Percentiles rank a stretch among this genome's conserved stretches.
Evolutionary conservation across 2,113 vertebrate genomes (phyloP).

Genomic region (Saccopteryx leptura): DNA sequence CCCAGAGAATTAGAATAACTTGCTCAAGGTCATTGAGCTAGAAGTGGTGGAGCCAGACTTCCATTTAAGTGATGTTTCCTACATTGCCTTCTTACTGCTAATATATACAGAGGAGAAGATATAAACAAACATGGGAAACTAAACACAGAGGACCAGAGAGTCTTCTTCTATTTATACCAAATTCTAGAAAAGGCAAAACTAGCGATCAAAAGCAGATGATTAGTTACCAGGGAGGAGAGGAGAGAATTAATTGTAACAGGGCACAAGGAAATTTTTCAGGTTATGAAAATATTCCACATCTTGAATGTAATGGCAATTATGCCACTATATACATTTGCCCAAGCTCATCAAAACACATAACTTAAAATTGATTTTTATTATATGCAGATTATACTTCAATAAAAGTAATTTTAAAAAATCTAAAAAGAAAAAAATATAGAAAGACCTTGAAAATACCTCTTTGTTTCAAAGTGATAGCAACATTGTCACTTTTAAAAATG

Average conservation of each 20-base stretch:
- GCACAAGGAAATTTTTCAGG: background rate
- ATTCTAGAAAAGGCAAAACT: slow-evolving; percentile 11
- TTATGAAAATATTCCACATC: background rate
- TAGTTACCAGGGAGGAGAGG: background rate
- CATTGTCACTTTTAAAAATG: background rate
- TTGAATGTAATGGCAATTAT: background rate
- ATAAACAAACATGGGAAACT: background rate
- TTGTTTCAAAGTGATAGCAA: slow-evolving; percentile 39
- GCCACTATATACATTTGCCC: background rate
- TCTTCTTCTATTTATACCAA: background rate
- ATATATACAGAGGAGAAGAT: background rate
- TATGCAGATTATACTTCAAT: background rate
- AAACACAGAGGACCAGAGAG: background rate
- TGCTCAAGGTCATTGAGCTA: background rate
- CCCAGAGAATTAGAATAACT: slow-evolving; percentile 1
- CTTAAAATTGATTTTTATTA: slow-evolving; percentile 44
- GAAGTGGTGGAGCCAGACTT: background rate
- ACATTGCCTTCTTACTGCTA: background rate
- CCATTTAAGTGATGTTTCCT: background rate
- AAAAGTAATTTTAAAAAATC: slow-evolving; percentile 1
- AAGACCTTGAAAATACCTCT: background rate
- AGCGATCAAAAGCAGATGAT: background rate
- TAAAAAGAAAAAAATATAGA: background rate
- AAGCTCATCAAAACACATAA: background rate
- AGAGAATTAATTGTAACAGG: background rate